Conservation (phyloP, 1,140 invertebrate species). For the Trachymyrmex cornetzi region DNA sequence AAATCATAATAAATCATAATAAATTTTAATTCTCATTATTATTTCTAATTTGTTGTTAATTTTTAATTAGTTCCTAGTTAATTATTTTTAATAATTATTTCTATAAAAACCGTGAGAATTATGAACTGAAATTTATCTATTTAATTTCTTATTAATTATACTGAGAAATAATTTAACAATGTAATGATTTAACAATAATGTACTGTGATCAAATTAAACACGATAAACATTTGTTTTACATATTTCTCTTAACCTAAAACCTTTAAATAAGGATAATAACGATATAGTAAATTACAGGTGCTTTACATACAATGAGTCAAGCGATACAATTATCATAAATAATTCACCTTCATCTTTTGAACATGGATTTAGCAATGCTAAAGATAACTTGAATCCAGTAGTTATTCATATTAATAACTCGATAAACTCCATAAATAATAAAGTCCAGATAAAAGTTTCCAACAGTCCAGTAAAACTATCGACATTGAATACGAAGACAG, state of each 20-base stretch:
- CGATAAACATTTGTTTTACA: not conserved
- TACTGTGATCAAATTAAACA: not conserved
- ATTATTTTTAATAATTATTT: conserved; percentile 18
- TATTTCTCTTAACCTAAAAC: not conserved
- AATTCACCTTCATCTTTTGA: not conserved
- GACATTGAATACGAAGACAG: not conserved
- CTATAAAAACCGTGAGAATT: not conserved
- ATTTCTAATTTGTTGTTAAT: not conserved
- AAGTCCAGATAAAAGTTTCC: not conserved
- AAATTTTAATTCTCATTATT: not conserved
- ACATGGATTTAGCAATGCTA: no score
- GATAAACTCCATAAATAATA: not conserved
- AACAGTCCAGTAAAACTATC: conserved; percentile 6
- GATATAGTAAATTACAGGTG: not conserved
- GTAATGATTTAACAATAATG: not conserved
- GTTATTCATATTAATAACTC: not conserved
- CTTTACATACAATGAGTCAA: not conserved
- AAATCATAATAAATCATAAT: not conserved
- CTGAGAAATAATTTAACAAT: not conserved
- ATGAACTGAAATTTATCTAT: not conserved
- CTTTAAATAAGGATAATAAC: not conserved
- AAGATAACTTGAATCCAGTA: not conserved
- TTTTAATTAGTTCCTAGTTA: not conserved
- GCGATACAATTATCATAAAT: not conserved
- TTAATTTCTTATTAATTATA: not conserved